phyloP scores from a whole-genome alignment of 2,797 vertebrate species.

The Anguilla marmorata region DNA sequence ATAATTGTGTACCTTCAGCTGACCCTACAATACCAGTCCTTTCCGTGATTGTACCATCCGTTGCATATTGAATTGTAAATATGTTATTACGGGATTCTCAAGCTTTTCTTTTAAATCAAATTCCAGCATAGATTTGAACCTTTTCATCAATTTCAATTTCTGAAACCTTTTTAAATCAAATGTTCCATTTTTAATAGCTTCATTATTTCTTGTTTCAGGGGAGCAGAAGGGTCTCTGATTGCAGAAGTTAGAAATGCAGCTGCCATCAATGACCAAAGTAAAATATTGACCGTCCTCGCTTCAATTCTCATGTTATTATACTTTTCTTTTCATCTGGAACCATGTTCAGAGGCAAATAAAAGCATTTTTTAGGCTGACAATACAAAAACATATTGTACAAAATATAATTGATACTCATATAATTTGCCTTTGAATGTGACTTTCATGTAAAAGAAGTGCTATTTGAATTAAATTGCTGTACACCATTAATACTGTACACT shows the following conservation, averaged over 20 bases:
- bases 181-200: constrained; percentile 14
- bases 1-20: background rate
- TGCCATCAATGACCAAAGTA: background rate
- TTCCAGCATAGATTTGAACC: background rate
- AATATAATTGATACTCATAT: background rate
- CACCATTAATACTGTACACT: background rate
- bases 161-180: background rate
- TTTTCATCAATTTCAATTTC: constrained; percentile 19
- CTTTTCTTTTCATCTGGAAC: background rate
- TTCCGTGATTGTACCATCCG: background rate
- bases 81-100: background rate
- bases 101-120: background rate
- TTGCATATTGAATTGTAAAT: background rate
- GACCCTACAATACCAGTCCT: background rate
- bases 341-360: background rate
- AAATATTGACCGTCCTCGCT: background rate
- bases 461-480: background rate
- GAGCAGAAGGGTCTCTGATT: background rate
- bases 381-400: background rate
- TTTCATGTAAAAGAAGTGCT: background rate
- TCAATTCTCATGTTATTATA: background rate
- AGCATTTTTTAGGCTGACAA: background rate
- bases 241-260: background rate
- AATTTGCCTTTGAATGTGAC: background rate
- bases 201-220: background rate